phyloP scores from a whole-genome alignment of 2,797 vertebrate species.

The Aldrovandia affinis region DNA sequence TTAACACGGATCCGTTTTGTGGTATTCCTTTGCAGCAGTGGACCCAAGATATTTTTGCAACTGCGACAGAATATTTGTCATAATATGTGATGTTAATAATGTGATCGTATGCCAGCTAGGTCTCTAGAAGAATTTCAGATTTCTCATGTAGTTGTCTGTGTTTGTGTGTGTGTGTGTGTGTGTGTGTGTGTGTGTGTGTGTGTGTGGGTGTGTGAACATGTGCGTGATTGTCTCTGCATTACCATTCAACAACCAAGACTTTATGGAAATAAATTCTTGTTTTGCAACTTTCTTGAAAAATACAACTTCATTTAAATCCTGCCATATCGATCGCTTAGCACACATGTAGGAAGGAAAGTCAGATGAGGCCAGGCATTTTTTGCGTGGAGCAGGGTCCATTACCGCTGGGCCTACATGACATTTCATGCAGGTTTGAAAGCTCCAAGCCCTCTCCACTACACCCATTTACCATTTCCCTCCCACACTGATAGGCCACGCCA shows the following conservation, averaged over 20 bases:
- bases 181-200: neutral
- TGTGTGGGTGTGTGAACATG: neutral
- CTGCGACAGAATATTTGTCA: neutral
- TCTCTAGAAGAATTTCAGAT: neutral
- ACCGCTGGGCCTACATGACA: slow-evolving; percentile 53
- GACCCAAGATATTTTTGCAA: too few species aligned
- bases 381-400: slow-evolving; percentile 48
- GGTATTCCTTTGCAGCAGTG: neutral
- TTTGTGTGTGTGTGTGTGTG: neutral
- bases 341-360: neutral
- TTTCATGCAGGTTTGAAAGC: slow-evolving; percentile 2
- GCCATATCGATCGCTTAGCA: slow-evolving; percentile 35
- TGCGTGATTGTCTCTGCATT: neutral
- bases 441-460: neutral
- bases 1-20: neutral
- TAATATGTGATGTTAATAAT: neutral
- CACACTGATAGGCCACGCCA: slow-evolving; percentile 28
- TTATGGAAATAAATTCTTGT: neutral
- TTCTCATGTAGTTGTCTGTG: neutral
- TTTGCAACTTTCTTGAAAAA: neutral
- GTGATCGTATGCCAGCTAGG: neutral
- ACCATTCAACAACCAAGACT: neutral
- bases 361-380: neutral
- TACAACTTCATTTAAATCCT: neutral
- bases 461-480: neutral